These are phyloP conservation scores for Seriola rivoliana DNA, from an alignment of 2,113 vertebrate species.

Conservation along the genomic window DNA sequence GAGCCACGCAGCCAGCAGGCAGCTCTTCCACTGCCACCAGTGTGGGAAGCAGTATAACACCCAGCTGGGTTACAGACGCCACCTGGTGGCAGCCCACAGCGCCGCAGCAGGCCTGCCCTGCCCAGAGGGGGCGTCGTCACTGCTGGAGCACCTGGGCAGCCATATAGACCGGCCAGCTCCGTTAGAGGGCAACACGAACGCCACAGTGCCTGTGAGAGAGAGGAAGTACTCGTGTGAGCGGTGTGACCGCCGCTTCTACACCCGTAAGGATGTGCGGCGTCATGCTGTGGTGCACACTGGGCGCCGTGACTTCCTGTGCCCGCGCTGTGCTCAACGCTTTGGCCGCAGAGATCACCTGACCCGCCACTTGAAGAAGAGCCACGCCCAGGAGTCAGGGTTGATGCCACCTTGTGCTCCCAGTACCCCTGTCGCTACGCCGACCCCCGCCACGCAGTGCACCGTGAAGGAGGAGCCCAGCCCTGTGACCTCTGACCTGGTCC, in stretches of 20 bases:
- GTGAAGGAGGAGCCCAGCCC: slow-evolving; percentile 93
- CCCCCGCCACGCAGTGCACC: slow-evolving; percentile 81
- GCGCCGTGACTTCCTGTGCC: slow-evolving; percentile 95
- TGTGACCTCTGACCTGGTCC: slow-evolving; percentile 84
- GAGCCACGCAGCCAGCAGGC: slow-evolving; percentile 88
- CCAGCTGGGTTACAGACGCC: slow-evolving; percentile 93
- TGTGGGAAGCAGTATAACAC: slow-evolving; percentile 98
- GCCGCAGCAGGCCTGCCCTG: slow-evolving; percentile 88
- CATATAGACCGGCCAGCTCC: slow-evolving; percentile 90
- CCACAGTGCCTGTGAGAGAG: slow-evolving; percentile 87
- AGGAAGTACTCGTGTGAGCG: slow-evolving; percentile 96
- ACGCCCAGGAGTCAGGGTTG: slow-evolving; percentile 91
- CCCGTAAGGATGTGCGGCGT: slow-evolving; percentile 94
- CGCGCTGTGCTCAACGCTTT: slow-evolving; percentile 95
- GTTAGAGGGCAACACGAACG: slow-evolving; percentile 54
- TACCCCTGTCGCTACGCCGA: slow-evolving; percentile 85
- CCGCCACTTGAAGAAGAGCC: slow-evolving; percentile 97
- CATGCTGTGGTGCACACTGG: slow-evolving; percentile 97
- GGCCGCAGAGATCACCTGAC: slow-evolving; percentile 96
- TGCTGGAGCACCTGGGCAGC: slow-evolving; percentile 93
- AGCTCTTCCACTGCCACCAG: slow-evolving; percentile 93
- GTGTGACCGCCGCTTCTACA: slow-evolving; percentile 96
- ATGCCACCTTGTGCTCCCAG: slow-evolving; percentile 85
- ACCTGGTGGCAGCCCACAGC: slow-evolving; percentile 85
- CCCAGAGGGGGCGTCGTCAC: slow-evolving; percentile 90